phyloP scores from a whole-genome alignment of 2,888 invertebrate genomes.

The Athalia rosae region DNA sequence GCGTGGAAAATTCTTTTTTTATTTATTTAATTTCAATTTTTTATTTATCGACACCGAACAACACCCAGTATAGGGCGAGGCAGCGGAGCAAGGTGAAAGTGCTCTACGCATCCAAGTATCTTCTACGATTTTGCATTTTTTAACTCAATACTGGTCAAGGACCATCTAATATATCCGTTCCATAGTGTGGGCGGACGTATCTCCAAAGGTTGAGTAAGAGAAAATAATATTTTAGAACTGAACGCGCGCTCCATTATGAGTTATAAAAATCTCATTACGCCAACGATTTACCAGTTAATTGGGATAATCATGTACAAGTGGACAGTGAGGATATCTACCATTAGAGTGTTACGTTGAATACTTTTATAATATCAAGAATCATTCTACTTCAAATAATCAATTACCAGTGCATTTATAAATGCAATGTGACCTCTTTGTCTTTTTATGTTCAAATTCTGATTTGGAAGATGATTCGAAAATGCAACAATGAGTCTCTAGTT shows the following conservation, averaged over 20 bases:
- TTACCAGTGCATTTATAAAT: too few species aligned
- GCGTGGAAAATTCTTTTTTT: constrained; percentile 13
- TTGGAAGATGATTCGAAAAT: too few species aligned
- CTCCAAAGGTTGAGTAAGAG: constrained; percentile 54
- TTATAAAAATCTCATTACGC: not conserved
- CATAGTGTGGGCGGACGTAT: constrained; percentile 48
- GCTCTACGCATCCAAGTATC: constrained; percentile 60
- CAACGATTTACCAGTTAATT: not conserved
- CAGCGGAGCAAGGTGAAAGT: constrained; percentile 58
- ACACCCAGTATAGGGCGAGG: constrained; percentile 53
- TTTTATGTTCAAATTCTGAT: too few species aligned
- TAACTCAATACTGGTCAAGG: constrained; percentile 66
- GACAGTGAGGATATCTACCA: not conserved
- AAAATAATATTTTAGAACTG: constrained; percentile 5
- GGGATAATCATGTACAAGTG: not conserved
- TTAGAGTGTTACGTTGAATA: too few species aligned
- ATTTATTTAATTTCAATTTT: not conserved
- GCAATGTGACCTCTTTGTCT: too few species aligned
- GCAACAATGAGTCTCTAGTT: not conserved
- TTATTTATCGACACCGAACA: not conserved
- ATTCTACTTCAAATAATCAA: too few species aligned
- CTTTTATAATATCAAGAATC: too few species aligned
- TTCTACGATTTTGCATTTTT: constrained; percentile 64
- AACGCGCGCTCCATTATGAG: not conserved
- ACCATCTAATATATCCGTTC: constrained; percentile 56